Evolutionary conservation across 2,797 vertebrate genomes (phyloP).

Genomic region (Acestrorhynchus altus): DNA sequence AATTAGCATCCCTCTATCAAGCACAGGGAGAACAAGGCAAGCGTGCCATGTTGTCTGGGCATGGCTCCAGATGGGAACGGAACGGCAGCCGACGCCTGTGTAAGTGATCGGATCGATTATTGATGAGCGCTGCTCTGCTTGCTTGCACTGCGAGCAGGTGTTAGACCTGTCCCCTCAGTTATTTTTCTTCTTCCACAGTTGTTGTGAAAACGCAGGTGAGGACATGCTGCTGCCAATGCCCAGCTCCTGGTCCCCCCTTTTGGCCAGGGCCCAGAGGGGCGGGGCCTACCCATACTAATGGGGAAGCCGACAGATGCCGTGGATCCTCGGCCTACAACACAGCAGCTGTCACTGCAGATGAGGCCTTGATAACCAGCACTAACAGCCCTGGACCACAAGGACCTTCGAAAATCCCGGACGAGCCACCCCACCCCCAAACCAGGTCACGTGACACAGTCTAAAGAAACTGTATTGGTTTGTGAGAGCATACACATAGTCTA

Average conservation of each 20-base stretch:
- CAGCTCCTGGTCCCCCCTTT: slow-evolving; percentile 66
- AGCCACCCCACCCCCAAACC: not conserved
- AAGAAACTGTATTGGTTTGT: not conserved
- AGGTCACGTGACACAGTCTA: not conserved
- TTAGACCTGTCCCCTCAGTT: slow-evolving; percentile 57
- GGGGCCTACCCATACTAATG: slow-evolving; percentile 41
- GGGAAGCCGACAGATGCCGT: slow-evolving; percentile 71
- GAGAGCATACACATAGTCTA: not conserved
- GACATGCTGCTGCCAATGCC: slow-evolving; percentile 61
- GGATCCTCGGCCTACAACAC: slow-evolving; percentile 67
- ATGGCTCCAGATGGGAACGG: slow-evolving; percentile 61
- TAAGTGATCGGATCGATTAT: slow-evolving; percentile 68
- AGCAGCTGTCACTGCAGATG: slow-evolving; percentile 80
- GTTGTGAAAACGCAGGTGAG: slow-evolving; percentile 75
- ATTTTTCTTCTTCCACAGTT: slow-evolving; percentile 58
- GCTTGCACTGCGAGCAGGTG: slow-evolving; percentile 67
- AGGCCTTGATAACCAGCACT: slow-evolving; percentile 63
- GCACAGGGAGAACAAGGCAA: slow-evolving; percentile 46
- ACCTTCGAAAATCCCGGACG: slow-evolving; percentile 43
- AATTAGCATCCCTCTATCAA: slow-evolving; percentile 29
- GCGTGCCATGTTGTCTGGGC: slow-evolving; percentile 43
- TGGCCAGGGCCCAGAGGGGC: slow-evolving; percentile 32
- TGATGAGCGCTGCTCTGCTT: slow-evolving; percentile 58
- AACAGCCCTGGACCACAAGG: slow-evolving; percentile 54
- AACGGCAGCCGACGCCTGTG: slow-evolving; percentile 2